phyloP scores from a whole-genome alignment of 1,140 invertebrate genomes.

The Arion vulgaris region DNA sequence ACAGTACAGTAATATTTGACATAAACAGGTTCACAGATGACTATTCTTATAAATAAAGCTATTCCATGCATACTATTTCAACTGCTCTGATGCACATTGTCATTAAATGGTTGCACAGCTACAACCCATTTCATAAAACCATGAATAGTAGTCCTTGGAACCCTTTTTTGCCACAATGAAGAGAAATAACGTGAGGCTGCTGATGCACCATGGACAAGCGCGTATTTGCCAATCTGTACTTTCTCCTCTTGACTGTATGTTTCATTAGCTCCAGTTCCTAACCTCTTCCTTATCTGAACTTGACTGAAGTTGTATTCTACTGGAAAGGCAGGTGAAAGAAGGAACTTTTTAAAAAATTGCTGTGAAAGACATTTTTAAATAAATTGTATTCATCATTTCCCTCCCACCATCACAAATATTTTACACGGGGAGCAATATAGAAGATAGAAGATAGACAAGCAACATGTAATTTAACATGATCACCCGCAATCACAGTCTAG shows the following conservation, averaged over 20 bases:
- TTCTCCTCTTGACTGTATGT: conserved; percentile 15
- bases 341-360: neutral
- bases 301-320: neutral
- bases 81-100: neutral
- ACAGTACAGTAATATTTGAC: too few species aligned
- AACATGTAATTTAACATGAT: too few species aligned
- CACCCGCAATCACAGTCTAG: too few species aligned
- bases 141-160: conserved; percentile 14
- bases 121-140: neutral
- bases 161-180: neutral
- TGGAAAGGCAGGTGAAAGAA: conserved; percentile 15
- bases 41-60: too few species aligned
- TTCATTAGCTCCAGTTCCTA: neutral
- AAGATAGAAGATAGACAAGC: too few species aligned
- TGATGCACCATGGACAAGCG: neutral
- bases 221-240: conserved; percentile 1
- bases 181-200: neutral
- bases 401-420: too few species aligned
- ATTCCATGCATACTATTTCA: neutral
- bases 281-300: conserved; percentile 4
- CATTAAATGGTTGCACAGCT: neutral
- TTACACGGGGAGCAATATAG: too few species aligned
- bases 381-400: too few species aligned
- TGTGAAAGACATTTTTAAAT: too few species aligned
- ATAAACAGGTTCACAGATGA: too few species aligned